phyloP scores from a whole-genome alignment of 1,140 invertebrate genomes.

The Pseudomyrmex concolor region DNA sequence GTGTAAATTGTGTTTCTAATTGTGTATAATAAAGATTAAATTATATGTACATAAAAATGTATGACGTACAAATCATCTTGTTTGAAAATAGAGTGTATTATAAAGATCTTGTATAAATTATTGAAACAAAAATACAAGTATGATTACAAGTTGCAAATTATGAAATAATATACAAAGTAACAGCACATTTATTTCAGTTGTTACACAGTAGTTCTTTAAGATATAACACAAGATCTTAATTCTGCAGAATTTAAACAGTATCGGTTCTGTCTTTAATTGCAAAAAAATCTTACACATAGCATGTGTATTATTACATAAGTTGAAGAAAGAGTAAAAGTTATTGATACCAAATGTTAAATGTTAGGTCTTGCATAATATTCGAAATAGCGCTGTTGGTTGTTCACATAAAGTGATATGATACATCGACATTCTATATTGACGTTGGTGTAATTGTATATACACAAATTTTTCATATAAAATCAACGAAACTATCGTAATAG shows the following conservation, averaged over 20 bases:
- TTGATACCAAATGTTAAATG: constrained; percentile 5
- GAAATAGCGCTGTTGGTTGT: constrained; percentile 35
- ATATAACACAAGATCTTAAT: background rate
- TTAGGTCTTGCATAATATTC: constrained; percentile 14
- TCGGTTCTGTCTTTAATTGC: background rate
- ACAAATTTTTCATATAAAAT: constrained; percentile 41
- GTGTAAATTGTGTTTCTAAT: constrained; percentile 27
- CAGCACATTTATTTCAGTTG: constrained; percentile 6
- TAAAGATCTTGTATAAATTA: constrained; percentile 1
- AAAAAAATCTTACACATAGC: constrained; percentile 12
- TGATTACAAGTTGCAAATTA: constrained; percentile 6
- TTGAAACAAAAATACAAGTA: background rate
- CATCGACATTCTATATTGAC: constrained; percentile 25
- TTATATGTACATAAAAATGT: constrained; percentile 16
- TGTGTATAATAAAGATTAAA: constrained; percentile 5
- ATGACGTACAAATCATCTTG: background rate
- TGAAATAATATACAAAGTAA: constrained; percentile 1
- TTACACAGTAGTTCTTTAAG: background rate
- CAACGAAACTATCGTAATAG: constrained; percentile 45
- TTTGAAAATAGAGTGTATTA: constrained; percentile 6
- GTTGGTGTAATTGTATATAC: constrained; percentile 39
- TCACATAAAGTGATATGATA: constrained; percentile 51
- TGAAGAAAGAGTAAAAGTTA: background rate
- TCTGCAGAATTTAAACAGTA: background rate
- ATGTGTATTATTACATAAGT: constrained; percentile 22